Base-by-base conservation (phyloP, 2,888 invertebrate species). In the Rhopalosiphum nymphaeae region DNA sequence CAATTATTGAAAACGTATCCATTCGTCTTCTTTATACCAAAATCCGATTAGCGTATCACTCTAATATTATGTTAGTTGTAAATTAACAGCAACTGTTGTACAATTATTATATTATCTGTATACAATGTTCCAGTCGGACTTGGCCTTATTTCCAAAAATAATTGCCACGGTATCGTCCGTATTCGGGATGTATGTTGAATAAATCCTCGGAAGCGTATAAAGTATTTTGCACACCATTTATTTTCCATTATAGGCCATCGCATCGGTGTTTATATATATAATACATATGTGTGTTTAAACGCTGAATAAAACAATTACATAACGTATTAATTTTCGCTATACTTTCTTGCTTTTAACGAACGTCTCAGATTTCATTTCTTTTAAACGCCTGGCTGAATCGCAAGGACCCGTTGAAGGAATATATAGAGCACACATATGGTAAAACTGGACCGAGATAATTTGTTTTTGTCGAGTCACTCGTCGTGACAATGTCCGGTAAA, bases 41-140 rank as follows among this genome's bases (percentile, higher is more conserved):
- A 29, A 86, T 4, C 46, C 46, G 86, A 5, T 86, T 86, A 86
- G 86, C 78, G 2, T 78, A 78, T 78, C 9, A 78, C 36, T 36
- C 78, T 78, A 7, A 78, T 78, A 78, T 36, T 36, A 36, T 36
- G 21, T 78, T n/a, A n/a, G n/a, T 78, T 36, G 3, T 78, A 78
- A 78, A 78, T 78, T 78, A 36, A 36, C 78, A 36, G 36, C 78
- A 78, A 36, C 78, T 78, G 21, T 21, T 36, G 36, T 21, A 9
- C 78, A 78, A 78, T 78, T 21, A 78, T 86, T n/a, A 16, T 46
- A 44, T 26, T 57, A 53, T 84, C 44, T 26, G 53, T 91, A 13
- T 42, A 42, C 49, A 85, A 89, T 44, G 42, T 94, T 94, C 94
- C 89, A 84, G 84, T 93, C 44, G 93, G 84, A 89, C 93, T 93